Conservation (phyloP, 2,113 vertebrate species). For the Clupea harengus region DNA sequence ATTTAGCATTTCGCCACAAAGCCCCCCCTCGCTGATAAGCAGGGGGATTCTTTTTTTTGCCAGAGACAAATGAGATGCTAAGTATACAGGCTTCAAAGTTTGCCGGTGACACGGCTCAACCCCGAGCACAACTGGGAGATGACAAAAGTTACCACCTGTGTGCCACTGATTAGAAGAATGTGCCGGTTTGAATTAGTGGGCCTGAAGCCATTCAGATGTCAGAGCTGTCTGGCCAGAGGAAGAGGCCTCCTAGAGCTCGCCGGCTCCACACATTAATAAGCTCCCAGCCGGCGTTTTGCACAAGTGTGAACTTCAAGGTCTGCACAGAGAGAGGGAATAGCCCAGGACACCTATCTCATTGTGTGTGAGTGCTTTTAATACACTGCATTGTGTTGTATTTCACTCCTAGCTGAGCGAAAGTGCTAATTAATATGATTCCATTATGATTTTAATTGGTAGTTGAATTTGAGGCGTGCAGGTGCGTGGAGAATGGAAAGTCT, state of each 20-base stretch:
- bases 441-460: background rate
- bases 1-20: constrained; percentile 1
- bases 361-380: background rate
- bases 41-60: background rate
- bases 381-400: background rate
- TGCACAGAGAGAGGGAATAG: background rate
- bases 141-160: constrained; percentile 55
- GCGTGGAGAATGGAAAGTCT: background rate
- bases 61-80: constrained; percentile 37
- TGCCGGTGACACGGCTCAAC: constrained; percentile 52
- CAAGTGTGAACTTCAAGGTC: background rate
- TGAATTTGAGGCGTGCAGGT: background rate
- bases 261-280: background rate
- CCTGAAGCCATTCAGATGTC: constrained; percentile 25
- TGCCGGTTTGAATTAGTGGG: constrained; percentile 44
- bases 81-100: constrained; percentile 54
- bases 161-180: constrained; percentile 59
- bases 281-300: background rate
- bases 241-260: background rate
- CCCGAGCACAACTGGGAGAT: constrained; percentile 47
- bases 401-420: background rate
- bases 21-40: background rate
- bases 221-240: constrained; percentile 21
- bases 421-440: background rate
- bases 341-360: background rate